Evolutionary conservation across 2,888 invertebrate genomes (phyloP).

Genomic region (Ormyrus nitidulus): DNA sequence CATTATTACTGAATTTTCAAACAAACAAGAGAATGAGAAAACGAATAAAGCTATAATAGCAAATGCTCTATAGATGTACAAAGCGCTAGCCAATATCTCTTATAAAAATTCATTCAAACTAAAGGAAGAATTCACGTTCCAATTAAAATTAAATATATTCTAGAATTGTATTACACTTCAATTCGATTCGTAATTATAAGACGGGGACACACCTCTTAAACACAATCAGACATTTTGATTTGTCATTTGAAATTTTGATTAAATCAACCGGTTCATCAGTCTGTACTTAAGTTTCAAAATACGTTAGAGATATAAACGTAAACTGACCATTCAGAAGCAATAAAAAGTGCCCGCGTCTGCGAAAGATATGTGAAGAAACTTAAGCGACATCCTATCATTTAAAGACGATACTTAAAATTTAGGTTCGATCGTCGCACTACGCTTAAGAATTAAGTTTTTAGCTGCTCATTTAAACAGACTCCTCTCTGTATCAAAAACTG

Average conservation of each 20-base stretch:
- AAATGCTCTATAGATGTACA: conserved; percentile 63
- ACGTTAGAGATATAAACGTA: not conserved
- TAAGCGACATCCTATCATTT: conserved; percentile 29
- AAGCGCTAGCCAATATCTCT: conserved; percentile 40
- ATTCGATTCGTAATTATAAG: conserved; percentile 48
- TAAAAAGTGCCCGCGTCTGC: not conserved
- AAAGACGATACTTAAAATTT: conserved; percentile 45
- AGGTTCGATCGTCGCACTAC: conserved; percentile 31
- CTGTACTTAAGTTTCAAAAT: not conserved
- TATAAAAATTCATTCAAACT: conserved; percentile 27
- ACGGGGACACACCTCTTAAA: conserved; percentile 16
- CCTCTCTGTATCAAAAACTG: conserved; percentile 39
- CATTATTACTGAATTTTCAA: conserved; percentile 58
- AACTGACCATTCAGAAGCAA: too few relatives aligned
- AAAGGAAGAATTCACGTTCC: conserved; percentile 16
- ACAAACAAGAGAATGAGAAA: conserved; percentile 55
- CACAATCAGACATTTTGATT: not conserved
- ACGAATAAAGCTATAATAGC: conserved; percentile 54
- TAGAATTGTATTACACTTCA: conserved; percentile 40
- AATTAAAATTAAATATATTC: conserved; percentile 43
- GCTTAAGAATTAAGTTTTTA: conserved; percentile 52
- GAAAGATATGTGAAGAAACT: conserved; percentile 38
- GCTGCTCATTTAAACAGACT: conserved; percentile 50
- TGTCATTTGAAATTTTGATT: not conserved
- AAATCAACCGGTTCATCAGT: not conserved